These are phyloP conservation scores for Drosophila biarmipes DNA, from an alignment of 1,140 invertebrate genomes.

Conservation along the genomic window DNA sequence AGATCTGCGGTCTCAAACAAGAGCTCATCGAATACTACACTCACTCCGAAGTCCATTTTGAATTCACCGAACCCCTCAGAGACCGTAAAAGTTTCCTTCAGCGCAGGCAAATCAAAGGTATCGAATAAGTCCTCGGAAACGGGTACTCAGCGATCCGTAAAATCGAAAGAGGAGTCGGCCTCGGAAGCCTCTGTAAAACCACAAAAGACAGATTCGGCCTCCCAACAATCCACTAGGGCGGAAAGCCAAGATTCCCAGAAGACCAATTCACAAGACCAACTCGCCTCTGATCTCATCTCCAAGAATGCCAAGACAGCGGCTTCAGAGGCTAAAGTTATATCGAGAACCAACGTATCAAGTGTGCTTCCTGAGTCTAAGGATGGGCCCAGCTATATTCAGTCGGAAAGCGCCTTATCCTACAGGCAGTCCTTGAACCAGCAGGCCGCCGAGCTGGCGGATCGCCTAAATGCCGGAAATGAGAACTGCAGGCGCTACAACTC, in stretches of 20 bases:
- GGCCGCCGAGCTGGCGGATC: slow-evolving; percentile 28
- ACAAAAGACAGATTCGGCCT: neutral
- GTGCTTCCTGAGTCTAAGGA: slow-evolving; percentile 5
- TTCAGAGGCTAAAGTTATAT: neutral
- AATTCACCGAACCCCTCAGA: neutral
- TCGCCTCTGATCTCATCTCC: neutral
- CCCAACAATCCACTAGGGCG: neutral
- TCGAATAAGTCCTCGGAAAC: neutral
- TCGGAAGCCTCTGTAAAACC: neutral
- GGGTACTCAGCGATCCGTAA: neutral
- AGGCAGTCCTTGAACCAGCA: slow-evolving; percentile 30
- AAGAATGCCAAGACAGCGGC: neutral
- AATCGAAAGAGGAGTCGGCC: neutral
- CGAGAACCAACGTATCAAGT: neutral
- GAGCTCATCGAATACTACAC: neutral
- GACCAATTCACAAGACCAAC: neutral
- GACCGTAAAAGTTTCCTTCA: neutral
- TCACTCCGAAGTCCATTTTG: slow-evolving; percentile 2
- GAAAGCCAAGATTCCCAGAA: neutral
- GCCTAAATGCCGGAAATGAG: slow-evolving; percentile 60
- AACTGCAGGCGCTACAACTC: slow-evolving; percentile 46
- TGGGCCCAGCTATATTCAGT: neutral
- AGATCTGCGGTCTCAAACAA: neutral
- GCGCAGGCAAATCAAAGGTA: neutral
- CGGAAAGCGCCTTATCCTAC: neutral